These are phyloP conservation scores for Lagria hirta DNA, from an alignment of 2,888 invertebrate species.

Conservation along the genomic window DNA sequence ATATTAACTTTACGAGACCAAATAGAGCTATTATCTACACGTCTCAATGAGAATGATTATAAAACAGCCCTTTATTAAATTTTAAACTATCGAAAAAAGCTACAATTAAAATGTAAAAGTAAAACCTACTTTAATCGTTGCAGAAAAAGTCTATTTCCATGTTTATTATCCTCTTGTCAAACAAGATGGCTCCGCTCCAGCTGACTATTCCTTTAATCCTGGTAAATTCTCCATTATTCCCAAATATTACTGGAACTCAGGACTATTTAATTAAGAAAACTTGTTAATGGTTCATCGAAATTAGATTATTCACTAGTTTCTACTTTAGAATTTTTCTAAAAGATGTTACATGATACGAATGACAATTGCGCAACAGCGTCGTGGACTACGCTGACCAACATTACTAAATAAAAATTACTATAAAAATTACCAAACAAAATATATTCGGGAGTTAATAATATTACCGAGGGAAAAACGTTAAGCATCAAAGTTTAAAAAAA, in stretches of 20 bases:
- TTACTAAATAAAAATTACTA: constrained; percentile 8
- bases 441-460: no score
- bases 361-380: constrained; percentile 52
- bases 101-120: no score
- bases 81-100: no score
- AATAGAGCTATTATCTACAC: no score
- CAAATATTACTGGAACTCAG: constrained; percentile 9
- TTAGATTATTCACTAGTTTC: constrained; percentile 23
- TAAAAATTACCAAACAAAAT: no score
- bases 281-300: constrained; percentile 20
- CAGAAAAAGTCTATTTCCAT: constrained; percentile 48
- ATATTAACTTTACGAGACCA: constrained; percentile 27
- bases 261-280: constrained; percentile 15
- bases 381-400: constrained; percentile 22
- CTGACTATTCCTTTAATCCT: constrained; percentile 42
- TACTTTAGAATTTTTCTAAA: constrained; percentile 30
- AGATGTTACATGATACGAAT: constrained; percentile 37
- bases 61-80: no score
- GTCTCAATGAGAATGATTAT: no score
- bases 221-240: constrained; percentile 13
- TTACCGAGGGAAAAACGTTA: no score
- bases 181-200: constrained; percentile 55
- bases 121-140: constrained; percentile 30
- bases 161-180: constrained; percentile 48
- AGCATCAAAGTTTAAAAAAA: no score